Base-by-base conservation (phyloP, 2,888 invertebrate genomes). In the Cosmorhoe ocellata region DNA sequence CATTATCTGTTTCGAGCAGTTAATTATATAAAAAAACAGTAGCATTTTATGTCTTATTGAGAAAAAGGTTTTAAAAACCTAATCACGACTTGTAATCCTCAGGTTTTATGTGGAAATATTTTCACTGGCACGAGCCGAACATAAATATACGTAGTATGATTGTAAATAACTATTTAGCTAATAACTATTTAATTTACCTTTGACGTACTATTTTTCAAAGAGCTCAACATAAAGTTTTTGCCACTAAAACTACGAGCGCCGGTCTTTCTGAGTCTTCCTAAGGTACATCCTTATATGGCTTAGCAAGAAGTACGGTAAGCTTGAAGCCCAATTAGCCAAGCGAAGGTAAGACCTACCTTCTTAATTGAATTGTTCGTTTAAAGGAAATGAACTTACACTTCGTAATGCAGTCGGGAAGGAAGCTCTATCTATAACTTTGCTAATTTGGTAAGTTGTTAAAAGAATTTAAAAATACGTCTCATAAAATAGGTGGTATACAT, bases 351-450 rank as follows among this genome's bases (percentile, higher is more conserved):
- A 56, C 50, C 47, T 56, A 54, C 57, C 42, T 50, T 45, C 51
- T 52, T 61, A 59, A 61, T 61, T 61, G 57, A 59, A 61, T 59
- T 56, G 51, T 59, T 54, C 49, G 51, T 54, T 59, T 59, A 49
- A 49, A 57, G 45, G 27, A 45, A 56, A 49, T 38, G 33, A 48
- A 51, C 50, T 39, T 56, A 40, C 40, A 51, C 48, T 48, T 40
- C 24, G 30, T 22, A 30, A 30, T 40, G 31, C 26, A 33, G 28
- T 22, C 24, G 36, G 12, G n/a, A 38, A 33, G 22, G 22, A 37
- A 22, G 22, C 28, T 41, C 37, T 37, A 27, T 46, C 40, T 41
- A 46, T 30, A 43, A 11, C 12, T 36, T 37, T 33, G 28, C 37
- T 46, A 38, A 46, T 45, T 34, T 22, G 22, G 31, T 26, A 37